A percentile compares a stretch with the other conserved stretches of the same genome.
Evolutionary conservation across 2,888 invertebrate genomes (phyloP).

Genomic region (Acanthosepion lycidas): DNA sequence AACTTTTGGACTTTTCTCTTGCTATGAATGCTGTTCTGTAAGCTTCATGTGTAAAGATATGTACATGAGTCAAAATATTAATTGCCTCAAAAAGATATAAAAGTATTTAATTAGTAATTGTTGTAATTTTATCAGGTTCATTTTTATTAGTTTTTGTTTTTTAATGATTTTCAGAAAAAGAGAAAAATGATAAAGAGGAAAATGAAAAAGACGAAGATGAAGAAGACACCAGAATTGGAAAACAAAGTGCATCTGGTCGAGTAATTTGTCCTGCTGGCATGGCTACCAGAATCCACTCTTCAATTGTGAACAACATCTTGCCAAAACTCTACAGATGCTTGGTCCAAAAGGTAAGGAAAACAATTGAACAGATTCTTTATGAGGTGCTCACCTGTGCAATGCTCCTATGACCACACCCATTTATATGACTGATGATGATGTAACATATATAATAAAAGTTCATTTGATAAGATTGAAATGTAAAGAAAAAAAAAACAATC

Average conservation of each 20-base stretch:
- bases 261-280: constrained; percentile 62
- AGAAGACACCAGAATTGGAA: constrained; percentile 37
- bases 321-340: constrained; percentile 87
- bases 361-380: not conserved
- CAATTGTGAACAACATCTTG: constrained; percentile 83
- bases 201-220: not conserved
- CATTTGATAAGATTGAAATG: not conserved
- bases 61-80: too few relatives aligned
- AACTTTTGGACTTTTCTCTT: too few relatives aligned
- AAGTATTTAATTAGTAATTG: not conserved
- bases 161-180: not conserved
- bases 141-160: not conserved
- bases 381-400: not conserved
- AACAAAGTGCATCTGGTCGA: constrained; percentile 49
- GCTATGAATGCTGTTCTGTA: too few relatives aligned
- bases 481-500: too few relatives aligned
- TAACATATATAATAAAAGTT: not conserved
- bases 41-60: too few relatives aligned
- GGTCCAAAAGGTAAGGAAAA: constrained; percentile 74
- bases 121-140: not conserved
- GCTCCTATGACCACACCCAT: too few relatives aligned
- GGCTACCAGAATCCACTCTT: constrained; percentile 85
- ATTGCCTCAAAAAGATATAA: too few relatives aligned
- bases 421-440: too few relatives aligned
- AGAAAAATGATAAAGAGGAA: not conserved